Conservation (phyloP, 2,113 vertebrate genomes). For the Dendropsophus ebraccatus region DNA sequence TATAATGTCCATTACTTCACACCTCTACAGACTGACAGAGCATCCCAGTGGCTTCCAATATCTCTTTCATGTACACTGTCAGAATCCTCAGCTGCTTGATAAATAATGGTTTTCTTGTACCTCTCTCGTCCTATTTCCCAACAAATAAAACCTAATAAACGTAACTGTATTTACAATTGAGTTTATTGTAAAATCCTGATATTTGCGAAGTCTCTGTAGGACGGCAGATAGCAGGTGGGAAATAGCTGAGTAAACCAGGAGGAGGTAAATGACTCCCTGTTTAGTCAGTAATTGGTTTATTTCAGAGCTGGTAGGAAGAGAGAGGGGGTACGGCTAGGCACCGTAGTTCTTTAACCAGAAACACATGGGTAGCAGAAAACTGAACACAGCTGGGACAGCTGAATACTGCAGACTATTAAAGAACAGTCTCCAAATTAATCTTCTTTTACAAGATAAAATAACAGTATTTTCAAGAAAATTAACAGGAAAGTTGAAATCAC, state of each 20-base stretch:
- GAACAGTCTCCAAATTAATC: constrained; percentile 46
- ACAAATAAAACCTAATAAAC: constrained; percentile 64
- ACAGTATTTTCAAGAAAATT: constrained; percentile 49
- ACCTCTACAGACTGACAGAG: not conserved
- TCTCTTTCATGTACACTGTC: not conserved
- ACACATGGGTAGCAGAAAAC: constrained; percentile 74
- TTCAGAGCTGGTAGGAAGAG: constrained; percentile 71
- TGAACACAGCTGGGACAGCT: constrained; percentile 72
- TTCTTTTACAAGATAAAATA: constrained; percentile 37
- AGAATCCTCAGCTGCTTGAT: constrained; percentile 35
- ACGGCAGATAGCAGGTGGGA: constrained; percentile 76
- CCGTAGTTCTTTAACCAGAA: constrained; percentile 75
- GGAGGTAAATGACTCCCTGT: constrained; percentile 71
- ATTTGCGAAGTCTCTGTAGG: constrained; percentile 69
- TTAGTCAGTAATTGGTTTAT: constrained; percentile 79
- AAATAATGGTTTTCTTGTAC: constrained; percentile 65
- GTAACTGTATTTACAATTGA: constrained; percentile 63
- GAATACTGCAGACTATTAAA: constrained; percentile 61
- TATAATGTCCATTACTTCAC: not conserved
- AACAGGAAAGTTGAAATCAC: constrained; percentile 23
- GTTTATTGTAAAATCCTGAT: constrained; percentile 67
- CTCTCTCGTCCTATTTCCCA: constrained; percentile 70
- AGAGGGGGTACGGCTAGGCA: constrained; percentile 67
- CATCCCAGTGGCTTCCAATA: not conserved
- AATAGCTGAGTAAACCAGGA: constrained; percentile 74